Evolutionary conservation across 2,888 invertebrate species (phyloP).

Genomic region (Drosophila pseudotakahashii): DNA sequence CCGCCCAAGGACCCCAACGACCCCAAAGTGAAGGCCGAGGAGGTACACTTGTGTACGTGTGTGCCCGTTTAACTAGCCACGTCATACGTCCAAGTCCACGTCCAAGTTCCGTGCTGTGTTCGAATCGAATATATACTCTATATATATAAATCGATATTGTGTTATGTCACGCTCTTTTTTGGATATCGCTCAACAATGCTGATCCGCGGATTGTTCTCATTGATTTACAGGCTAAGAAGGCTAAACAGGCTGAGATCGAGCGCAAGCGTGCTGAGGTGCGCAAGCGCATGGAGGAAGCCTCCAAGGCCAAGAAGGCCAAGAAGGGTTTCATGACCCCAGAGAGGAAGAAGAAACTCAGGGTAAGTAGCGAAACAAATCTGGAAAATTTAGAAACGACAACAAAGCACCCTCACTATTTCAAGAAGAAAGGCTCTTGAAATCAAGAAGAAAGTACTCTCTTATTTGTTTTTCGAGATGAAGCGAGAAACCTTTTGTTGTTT

Average conservation of each 20-base stretch:
- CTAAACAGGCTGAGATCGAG: slow-evolving; percentile 98
- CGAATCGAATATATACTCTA: background rate
- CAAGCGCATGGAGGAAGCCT: slow-evolving; percentile 99
- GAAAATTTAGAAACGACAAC: too few relatives aligned
- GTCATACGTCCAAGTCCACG: slow-evolving; percentile 23
- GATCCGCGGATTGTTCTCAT: slow-evolving; percentile 10
- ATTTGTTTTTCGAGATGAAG: too few relatives aligned
- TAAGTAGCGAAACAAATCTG: slow-evolving; percentile 85
- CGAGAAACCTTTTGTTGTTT: too few relatives aligned
- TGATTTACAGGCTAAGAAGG: slow-evolving; percentile 93
- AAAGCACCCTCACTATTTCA: too few relatives aligned
- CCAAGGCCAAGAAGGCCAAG: slow-evolving; percentile 99
- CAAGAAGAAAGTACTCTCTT: too few relatives aligned
- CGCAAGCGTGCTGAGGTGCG: slow-evolving; percentile 99
- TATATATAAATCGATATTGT: background rate
- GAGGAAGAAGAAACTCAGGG: slow-evolving; percentile 99
- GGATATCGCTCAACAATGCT: slow-evolving; percentile 2
- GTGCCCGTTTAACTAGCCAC: slow-evolving; percentile 36
- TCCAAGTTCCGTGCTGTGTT: slow-evolving; percentile 18
- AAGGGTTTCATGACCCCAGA: slow-evolving; percentile 99
- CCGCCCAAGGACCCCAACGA: slow-evolving; percentile 82
- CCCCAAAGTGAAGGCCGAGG: slow-evolving; percentile 81
- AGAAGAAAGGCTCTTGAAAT: too few relatives aligned
- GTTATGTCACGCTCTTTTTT: slow-evolving; percentile 7
- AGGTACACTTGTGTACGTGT: slow-evolving; percentile 81